Base-by-base conservation (phyloP, 1,140 invertebrate species). In the Cephus cinctus region DNA sequence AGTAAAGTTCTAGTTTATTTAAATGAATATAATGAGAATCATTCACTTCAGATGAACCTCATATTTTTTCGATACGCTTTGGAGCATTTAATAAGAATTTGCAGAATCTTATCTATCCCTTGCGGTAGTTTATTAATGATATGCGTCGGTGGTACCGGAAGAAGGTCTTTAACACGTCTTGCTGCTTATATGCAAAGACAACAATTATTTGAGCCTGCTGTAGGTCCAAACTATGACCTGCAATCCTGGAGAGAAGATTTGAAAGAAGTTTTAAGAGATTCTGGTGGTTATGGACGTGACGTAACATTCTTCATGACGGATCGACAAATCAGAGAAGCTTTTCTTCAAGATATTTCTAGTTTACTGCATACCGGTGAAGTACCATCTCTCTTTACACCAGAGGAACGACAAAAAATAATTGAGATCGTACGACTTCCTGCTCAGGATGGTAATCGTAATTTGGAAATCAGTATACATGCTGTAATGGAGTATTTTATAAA, bases 301-400 rank as follows among this genome's bases (percentile, higher is more conserved):
- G 76, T 72, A 15, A 81, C 82, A 0, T 85, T 86, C 51, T 69
- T 87, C 9, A 77, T 87, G 21, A 81, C 77, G 16, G 84, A 86
- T 55, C 71, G 77, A 11, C 76, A 85, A 61, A 77, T 86, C 18
- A 81, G 81, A 51, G 71, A 83, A 50, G 76, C 80, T 46, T 82
- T 84, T 56, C 58, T 86, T 4, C 73, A 78, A 56, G 82, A 87
- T 56, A 80, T 87, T 14, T 81, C 80, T 52, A 78, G 78, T 50
- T 63, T 88, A 11, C 64, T 87, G 12, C 85, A 81, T 56, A 79
- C 79, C 38, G 84, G 84, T 27, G 82, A 86, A 69, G 77, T 87
- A 5, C 80, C 83, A 1, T 80, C 82, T 57, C 67, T 88, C 14
- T 87, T 82, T 62, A 69, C 80, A 3, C 46, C 71, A 4, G 80